These are phyloP conservation scores for Dryococelus australis DNA, from an alignment of 2,888 invertebrate genomes.

Conservation along the genomic window DNA sequence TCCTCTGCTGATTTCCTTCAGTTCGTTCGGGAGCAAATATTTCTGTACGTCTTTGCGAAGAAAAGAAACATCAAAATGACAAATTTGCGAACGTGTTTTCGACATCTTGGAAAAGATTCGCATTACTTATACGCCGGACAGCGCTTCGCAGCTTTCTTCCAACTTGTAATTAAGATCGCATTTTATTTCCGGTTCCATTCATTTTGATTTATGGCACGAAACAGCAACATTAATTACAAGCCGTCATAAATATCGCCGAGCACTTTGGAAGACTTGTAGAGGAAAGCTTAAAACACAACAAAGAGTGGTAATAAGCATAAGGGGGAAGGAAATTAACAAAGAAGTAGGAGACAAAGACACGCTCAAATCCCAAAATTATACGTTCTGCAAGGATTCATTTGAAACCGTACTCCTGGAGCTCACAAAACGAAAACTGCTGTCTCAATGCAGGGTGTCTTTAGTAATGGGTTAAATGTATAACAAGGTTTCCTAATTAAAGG, in stretches of 20 bases:
- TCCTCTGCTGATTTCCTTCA: too few species aligned
- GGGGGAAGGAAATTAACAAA: not conserved
- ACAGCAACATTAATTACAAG: conserved; percentile 17
- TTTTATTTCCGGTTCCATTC: conserved; percentile 16
- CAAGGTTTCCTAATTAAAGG: not conserved
- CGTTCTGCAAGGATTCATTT: not conserved
- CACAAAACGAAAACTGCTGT: not conserved
- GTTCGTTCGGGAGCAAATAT: too few species aligned
- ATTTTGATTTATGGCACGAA: not conserved
- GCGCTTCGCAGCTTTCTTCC: not conserved
- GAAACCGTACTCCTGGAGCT: not conserved
- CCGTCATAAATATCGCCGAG: conserved; percentile 19
- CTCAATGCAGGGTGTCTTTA: not conserved
- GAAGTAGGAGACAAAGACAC: not conserved
- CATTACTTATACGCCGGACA: too few species aligned
- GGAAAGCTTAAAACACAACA: conserved; percentile 5
- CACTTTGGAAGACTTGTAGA: not conserved
- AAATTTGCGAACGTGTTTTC: too few species aligned
- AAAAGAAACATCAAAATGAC: too few species aligned
- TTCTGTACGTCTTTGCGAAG: too few species aligned
- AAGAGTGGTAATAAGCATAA: not conserved
- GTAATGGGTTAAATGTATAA: not conserved
- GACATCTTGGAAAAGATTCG: too few species aligned
- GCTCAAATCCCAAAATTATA: not conserved
- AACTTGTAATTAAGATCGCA: not conserved